Conservation (phyloP, 1,140 invertebrate genomes). For the Meloidogyne floridensis region DNA sequence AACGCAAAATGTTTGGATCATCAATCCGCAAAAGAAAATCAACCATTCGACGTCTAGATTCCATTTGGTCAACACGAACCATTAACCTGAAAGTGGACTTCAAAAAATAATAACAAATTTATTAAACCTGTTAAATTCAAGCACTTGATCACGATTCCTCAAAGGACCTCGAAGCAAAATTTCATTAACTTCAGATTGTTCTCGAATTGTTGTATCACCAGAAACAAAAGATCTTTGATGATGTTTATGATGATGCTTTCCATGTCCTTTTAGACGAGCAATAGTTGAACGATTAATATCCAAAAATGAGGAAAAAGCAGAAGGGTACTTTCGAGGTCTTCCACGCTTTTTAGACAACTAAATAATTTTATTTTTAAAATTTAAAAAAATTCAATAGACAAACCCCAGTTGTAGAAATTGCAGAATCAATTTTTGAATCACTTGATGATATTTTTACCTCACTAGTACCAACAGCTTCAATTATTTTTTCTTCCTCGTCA, state of each 20-base stretch:
- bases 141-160: slow-evolving; percentile 39
- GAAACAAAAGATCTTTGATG: neutral
- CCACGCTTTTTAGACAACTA: neutral
- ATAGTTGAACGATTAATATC: neutral
- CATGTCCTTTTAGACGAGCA: neutral
- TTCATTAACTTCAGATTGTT: slow-evolving; percentile 39
- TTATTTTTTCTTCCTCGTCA: slow-evolving; percentile 13
- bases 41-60: slow-evolving; percentile 33
- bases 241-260: neutral
- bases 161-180: slow-evolving; percentile 32
- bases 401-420: neutral
- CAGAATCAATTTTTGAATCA: neutral
- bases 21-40: slow-evolving; percentile 38
- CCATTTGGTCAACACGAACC: slow-evolving; percentile 42
- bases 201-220: slow-evolving; percentile 25
- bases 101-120: neutral
- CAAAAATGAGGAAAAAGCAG: neutral
- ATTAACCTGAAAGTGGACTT: slow-evolving; percentile 28
- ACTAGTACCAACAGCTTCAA: slow-evolving; percentile 20
- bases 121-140: slow-evolving; percentile 42
- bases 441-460: neutral
- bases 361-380: neutral
- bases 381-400: neutral
- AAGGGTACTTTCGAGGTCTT: neutral
- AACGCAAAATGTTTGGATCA: slow-evolving; percentile 34